Percentiles rank a stretch among this genome's conserved stretches.
These are phyloP conservation scores for Neodiprion virginianus DNA, from an alignment of 1,140 invertebrate species.

Conservation along the genomic window DNA sequence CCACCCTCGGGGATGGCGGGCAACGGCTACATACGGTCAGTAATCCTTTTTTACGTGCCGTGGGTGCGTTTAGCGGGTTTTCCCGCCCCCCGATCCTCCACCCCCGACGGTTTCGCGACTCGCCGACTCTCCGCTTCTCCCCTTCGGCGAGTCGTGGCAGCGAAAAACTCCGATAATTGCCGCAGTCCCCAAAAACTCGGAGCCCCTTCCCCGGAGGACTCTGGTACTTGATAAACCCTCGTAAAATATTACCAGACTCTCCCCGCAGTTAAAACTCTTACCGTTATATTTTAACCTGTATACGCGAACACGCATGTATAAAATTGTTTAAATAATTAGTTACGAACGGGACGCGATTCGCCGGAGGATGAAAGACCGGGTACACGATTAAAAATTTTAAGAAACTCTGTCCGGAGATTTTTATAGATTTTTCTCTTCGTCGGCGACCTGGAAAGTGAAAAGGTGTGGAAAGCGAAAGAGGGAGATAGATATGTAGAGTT, in stretches of 20 bases:
- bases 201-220: background rate
- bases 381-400: too few species aligned
- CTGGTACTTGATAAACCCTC: conserved; percentile 9
- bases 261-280: background rate
- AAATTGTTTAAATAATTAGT: too few species aligned
- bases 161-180: conserved; percentile 17
- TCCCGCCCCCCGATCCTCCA: background rate
- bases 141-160: conserved; percentile 1
- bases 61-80: conserved; percentile 6
- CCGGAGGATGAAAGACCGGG: too few species aligned
- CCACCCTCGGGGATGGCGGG: conserved; percentile 13
- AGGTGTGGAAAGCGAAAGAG: too few species aligned
- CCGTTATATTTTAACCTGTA: background rate
- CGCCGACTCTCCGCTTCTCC: background rate
- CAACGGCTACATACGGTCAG: conserved; percentile 16
- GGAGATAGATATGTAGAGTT: too few species aligned
- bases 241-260: background rate
- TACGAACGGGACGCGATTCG: too few species aligned
- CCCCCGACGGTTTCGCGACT: background rate
- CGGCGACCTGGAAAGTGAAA: too few species aligned
- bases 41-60: conserved; percentile 17
- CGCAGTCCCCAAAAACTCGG: background rate
- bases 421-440: too few species aligned
- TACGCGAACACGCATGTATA: too few species aligned
- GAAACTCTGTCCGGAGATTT: too few species aligned